A percentile compares a stretch with the other conserved stretches of the same genome.
phyloP scores from a whole-genome alignment of 2,888 invertebrate species.

The Erebia epiphron region DNA sequence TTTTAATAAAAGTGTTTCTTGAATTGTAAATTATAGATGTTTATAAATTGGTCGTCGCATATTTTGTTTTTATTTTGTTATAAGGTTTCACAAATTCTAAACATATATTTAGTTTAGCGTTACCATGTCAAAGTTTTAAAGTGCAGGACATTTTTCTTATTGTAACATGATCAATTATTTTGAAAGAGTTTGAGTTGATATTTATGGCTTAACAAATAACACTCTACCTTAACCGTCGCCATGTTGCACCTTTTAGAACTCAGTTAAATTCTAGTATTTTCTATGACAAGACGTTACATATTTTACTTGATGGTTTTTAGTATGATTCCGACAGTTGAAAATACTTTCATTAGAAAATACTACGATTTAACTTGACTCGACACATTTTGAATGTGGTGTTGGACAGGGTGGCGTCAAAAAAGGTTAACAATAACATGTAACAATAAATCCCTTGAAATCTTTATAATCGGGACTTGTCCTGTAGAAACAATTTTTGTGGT shows the following conservation, averaged over 20 bases:
- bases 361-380: not conserved
- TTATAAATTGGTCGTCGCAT: conserved; percentile 52
- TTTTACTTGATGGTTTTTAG: not conserved
- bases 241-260: not conserved
- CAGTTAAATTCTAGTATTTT: not conserved
- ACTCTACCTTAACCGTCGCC: not conserved
- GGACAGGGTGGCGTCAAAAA: not conserved
- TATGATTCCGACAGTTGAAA: not conserved
- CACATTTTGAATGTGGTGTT: not conserved
- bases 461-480: not conserved
- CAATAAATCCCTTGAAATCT: not conserved
- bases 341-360: not conserved
- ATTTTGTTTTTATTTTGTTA: conserved; percentile 50
- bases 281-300: not conserved
- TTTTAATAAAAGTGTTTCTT: conserved; percentile 54
- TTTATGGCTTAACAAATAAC: not conserved
- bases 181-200: not conserved
- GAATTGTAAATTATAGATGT: conserved; percentile 59
- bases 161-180: not conserved
- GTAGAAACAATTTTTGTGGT: not conserved
- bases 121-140: not conserved
- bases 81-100: conserved; percentile 17
- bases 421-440: too few species aligned
- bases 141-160: not conserved
- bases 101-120: conserved; percentile 13